Percentiles rank a stretch among this genome's conserved stretches.
phyloP scores from a whole-genome alignment of 2,888 invertebrate genomes.

The Priocnemis perturbator region DNA sequence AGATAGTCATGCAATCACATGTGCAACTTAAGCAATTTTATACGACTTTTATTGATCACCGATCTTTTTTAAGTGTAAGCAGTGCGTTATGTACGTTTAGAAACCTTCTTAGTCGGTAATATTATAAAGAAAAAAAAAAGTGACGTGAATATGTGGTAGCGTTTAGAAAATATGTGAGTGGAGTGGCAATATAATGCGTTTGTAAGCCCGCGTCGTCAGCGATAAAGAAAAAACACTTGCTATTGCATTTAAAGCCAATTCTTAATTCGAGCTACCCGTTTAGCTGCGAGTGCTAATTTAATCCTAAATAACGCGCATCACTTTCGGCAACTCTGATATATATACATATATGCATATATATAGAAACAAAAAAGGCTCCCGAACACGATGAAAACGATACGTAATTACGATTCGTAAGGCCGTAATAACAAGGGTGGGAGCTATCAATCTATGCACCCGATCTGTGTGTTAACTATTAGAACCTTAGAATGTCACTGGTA shows the following conservation, averaged over 20 bases:
- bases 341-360: no score
- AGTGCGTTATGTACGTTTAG: conserved; percentile 53
- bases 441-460: conserved; percentile 37
- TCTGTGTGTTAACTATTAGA: conserved; percentile 48
- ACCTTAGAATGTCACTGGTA: conserved; percentile 45
- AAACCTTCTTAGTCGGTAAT: conserved; percentile 43
- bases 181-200: conserved; percentile 38
- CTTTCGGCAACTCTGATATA: conserved; percentile 24
- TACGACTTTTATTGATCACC: conserved; percentile 69
- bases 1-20: conserved; percentile 65
- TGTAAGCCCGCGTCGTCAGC: conserved; percentile 28
- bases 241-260: conserved; percentile 45
- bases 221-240: conserved; percentile 25
- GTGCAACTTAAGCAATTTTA: conserved; percentile 70
- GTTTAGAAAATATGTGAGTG: conserved; percentile 32
- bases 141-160: conserved; percentile 29
- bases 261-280: conserved; percentile 23
- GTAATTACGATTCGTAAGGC: conserved; percentile 30
- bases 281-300: conserved; percentile 31
- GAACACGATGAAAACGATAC: conserved; percentile 15
- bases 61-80: conserved; percentile 58
- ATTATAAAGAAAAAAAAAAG: conserved; percentile 29
- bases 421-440: neutral
- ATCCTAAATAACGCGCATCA: conserved; percentile 35
- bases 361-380: no score